Conservation (phyloP, 2,113 vertebrate species). For the Tupaia chinensis region DNA sequence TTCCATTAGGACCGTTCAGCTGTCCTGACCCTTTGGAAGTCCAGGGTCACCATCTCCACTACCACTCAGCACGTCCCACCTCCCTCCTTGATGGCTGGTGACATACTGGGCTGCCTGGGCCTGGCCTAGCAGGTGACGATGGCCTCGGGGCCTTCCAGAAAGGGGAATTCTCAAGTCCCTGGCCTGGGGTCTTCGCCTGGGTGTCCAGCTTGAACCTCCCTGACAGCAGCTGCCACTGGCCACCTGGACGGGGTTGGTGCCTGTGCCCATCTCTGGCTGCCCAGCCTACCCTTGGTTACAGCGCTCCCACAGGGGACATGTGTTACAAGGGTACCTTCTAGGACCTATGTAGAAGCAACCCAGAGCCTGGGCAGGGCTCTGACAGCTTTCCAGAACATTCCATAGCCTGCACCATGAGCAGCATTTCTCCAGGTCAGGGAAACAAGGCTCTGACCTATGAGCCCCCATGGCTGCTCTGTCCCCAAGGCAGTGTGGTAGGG, state of each 20-base stretch:
- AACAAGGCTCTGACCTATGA: too few relatives aligned
- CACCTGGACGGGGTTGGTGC: too few relatives aligned
- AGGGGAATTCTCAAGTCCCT: neutral
- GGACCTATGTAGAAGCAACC: neutral
- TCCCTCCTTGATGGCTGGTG: too few relatives aligned
- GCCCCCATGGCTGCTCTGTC: too few relatives aligned
- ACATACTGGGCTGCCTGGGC: neutral
- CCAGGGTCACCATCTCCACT: fast-evolving
- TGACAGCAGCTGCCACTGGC: too few relatives aligned
- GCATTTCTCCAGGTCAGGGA: neutral
- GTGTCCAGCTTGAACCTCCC: too few relatives aligned
- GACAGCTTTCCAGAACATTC: neutral
- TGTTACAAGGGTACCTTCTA: neutral
- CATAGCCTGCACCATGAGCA: neutral
- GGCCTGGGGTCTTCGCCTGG: too few relatives aligned
- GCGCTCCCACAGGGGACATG: too few relatives aligned
- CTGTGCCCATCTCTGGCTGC: too few relatives aligned
- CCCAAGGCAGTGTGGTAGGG: neutral
- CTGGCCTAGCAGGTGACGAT: neutral
- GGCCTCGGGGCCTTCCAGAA: neutral
- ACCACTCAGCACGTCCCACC: fast-evolving
- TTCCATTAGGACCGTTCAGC: too few relatives aligned
- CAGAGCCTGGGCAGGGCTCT: neutral
- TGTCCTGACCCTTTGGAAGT: too few relatives aligned
- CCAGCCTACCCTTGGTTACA: too few relatives aligned